Conservation (phyloP, 2,888 invertebrate species). For the Apomyelois bistriatella region DNA sequence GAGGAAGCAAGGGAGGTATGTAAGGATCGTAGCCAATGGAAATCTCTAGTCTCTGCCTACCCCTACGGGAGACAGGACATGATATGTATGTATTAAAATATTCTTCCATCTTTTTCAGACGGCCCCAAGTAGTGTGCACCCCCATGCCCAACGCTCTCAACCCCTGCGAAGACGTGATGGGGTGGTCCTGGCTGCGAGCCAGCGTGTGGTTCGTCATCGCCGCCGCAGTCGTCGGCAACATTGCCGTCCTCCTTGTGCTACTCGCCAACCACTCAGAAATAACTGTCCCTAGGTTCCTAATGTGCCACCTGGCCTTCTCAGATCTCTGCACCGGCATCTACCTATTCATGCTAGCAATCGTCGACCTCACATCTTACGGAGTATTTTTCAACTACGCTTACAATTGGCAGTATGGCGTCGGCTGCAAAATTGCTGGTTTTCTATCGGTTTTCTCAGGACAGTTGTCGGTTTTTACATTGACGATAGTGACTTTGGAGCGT, state of each 20-base stretch:
- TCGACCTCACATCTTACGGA: conserved; percentile 91
- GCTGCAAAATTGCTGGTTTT: conserved; percentile 93
- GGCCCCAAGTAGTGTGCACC: conserved; percentile 80
- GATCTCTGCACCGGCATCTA: conserved; percentile 94
- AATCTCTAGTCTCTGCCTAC: too few relatives aligned
- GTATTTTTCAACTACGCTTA: conserved; percentile 94
- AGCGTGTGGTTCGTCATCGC: conserved; percentile 93
- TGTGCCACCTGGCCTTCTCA: conserved; percentile 90
- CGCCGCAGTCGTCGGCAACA: conserved; percentile 90
- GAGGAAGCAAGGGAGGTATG: too few relatives aligned
- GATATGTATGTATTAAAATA: background rate
- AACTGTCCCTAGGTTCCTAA: conserved; percentile 68
- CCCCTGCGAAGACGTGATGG: conserved; percentile 95
- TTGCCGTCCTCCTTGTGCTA: conserved; percentile 89
- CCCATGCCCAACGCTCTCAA: conserved; percentile 90
- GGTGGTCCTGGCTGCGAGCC: conserved; percentile 86
- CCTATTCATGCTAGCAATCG: conserved; percentile 89
- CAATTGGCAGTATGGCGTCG: conserved; percentile 91
- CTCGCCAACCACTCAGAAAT: conserved; percentile 78
- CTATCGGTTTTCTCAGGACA: conserved; percentile 93
- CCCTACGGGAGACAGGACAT: too few relatives aligned
- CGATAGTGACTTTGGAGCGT: conserved; percentile 91
- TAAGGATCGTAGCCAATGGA: too few relatives aligned
- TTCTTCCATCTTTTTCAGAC: conserved; percentile 35
- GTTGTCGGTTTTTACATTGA: conserved; percentile 91